A percentile compares a stretch with the other conserved stretches of the same genome.
Evolutionary conservation across 1,140 invertebrate genomes (phyloP).

Genomic region (Holcopasites calliopsidis): DNA sequence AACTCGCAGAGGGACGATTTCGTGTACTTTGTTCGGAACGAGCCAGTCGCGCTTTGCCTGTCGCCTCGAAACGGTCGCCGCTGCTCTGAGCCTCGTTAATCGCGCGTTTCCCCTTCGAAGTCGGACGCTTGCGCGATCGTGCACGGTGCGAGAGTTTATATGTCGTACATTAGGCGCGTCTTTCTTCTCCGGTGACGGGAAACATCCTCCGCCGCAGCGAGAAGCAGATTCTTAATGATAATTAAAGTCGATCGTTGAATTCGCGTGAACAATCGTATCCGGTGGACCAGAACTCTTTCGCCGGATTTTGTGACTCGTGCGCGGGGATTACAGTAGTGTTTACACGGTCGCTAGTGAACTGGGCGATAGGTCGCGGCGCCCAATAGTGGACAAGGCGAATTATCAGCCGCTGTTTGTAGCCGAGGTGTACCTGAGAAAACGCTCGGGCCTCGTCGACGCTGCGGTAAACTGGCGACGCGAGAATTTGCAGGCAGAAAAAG

Average conservation of each 20-base stretch:
- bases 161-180: no score
- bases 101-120: not conserved
- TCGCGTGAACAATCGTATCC: no score
- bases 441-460: conserved; percentile 21
- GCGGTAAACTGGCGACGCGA: not conserved
- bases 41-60: conserved; percentile 36
- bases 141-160: no score
- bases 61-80: conserved; percentile 7
- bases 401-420: not conserved
- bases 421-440: not conserved
- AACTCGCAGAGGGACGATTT: conserved; percentile 26
- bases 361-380: no score
- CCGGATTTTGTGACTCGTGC: no score
- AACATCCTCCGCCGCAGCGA: no score
- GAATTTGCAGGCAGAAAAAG: not conserved
- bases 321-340: no score
- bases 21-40: conserved; percentile 32
- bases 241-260: no score
- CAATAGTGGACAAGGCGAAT: not conserved
- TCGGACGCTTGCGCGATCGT: no score
- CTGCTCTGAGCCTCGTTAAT: not conserved
- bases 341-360: not conserved
- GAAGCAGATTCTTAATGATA: no score
- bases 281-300: no score
- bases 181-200: no score